Evolutionary conservation across 2,888 invertebrate species (phyloP).

Genomic region (Anagyrus pseudococci): DNA sequence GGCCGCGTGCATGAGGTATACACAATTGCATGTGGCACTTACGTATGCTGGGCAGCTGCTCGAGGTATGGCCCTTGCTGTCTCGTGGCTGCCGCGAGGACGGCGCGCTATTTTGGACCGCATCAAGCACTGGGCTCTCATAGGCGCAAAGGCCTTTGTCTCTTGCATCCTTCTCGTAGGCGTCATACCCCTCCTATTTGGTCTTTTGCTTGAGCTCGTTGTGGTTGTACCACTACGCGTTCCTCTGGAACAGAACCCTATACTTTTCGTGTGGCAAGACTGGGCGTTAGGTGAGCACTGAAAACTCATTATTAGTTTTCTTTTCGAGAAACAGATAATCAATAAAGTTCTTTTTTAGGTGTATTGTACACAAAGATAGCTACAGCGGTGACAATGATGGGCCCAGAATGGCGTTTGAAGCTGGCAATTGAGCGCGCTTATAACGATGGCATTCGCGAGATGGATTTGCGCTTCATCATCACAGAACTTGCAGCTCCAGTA

Average conservation of each 20-base stretch:
- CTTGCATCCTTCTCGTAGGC: constrained; percentile 80
- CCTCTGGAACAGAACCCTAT: constrained; percentile 91
- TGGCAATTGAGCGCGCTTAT: constrained; percentile 92
- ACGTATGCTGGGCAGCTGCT: constrained; percentile 92
- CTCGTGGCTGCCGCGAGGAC: constrained; percentile 90
- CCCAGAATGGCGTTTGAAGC: constrained; percentile 92
- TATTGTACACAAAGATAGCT: constrained; percentile 96
- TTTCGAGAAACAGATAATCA: background rate
- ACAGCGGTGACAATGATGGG: constrained; percentile 98
- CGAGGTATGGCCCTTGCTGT: constrained; percentile 82
- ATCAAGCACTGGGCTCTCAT: constrained; percentile 76
- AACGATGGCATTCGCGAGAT: constrained; percentile 93
- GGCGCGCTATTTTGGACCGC: constrained; percentile 75
- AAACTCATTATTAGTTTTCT: background rate
- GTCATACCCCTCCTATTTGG: constrained; percentile 93
- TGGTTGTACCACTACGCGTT: constrained; percentile 91
- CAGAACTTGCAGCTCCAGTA: constrained; percentile 88
- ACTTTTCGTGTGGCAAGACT: constrained; percentile 92
- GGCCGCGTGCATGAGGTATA: constrained; percentile 90
- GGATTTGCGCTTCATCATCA: constrained; percentile 85
- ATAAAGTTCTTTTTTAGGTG: constrained; percentile 54
- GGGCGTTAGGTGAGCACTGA: constrained; percentile 81
- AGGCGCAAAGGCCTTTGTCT: constrained; percentile 78
- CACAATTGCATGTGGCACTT: constrained; percentile 92
- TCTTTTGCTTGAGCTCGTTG: constrained; percentile 86